Percentiles rank a stretch among this genome's conserved stretches.
phyloP scores from a whole-genome alignment of 1,140 invertebrate genomes.

The Formica selysi region DNA sequence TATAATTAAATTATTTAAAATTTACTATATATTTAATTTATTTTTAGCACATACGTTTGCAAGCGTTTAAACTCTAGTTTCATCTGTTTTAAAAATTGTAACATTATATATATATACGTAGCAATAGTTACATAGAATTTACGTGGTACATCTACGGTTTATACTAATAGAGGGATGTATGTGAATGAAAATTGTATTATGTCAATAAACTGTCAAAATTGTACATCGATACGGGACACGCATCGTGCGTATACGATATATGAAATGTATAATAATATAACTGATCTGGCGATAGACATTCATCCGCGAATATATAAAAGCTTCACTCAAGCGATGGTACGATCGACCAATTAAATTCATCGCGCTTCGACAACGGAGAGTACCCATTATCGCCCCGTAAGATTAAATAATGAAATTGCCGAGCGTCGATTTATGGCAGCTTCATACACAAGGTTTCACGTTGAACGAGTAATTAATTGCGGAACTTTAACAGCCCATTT shows the following conservation, averaged over 20 bases:
- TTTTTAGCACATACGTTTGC: too few relatives aligned
- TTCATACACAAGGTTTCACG: constrained; percentile 43
- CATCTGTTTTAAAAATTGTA: constrained; percentile 1
- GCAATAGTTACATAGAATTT: too few relatives aligned
- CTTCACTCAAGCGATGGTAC: constrained; percentile 31
- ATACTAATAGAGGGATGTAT: background rate
- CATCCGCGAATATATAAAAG: constrained; percentile 46
- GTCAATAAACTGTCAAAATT: constrained; percentile 57
- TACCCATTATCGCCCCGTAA: constrained; percentile 67
- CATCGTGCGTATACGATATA: background rate
- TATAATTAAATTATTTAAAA: background rate
- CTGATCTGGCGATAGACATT: constrained; percentile 22
- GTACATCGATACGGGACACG: constrained; percentile 3
- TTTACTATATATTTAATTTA: background rate
- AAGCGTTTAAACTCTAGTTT: background rate
- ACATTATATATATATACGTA: background rate
- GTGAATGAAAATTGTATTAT: constrained; percentile 42
- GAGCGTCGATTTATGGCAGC: constrained; percentile 41
- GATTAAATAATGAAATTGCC: constrained; percentile 68
- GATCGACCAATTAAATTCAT: constrained; percentile 62
- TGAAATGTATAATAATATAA: constrained; percentile 48
- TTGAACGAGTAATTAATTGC: constrained; percentile 55
- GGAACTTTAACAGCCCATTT: constrained; percentile 31
- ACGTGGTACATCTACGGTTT: background rate
- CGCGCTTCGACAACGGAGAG: constrained; percentile 35